Evolutionary conservation across 2,797 vertebrate genomes (phyloP), one percentile per base, ranked within the genome.

Genomic region (Siniperca undulata): DNA sequence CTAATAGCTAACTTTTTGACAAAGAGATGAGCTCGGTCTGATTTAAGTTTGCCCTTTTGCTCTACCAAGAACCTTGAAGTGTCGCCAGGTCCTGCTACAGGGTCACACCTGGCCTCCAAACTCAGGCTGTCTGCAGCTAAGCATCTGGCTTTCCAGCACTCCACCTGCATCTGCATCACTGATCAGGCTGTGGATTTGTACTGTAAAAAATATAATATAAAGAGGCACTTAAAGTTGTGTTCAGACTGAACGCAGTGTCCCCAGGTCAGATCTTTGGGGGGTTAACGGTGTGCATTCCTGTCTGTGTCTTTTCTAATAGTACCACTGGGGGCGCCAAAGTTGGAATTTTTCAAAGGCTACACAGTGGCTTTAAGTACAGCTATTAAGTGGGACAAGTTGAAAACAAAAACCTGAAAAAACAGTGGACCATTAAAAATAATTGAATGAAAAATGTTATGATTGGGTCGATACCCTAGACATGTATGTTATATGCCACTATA

Each of bases 41-140:
- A 46, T 85, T 76, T 42, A 24, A 42, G 9, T 76, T 27, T 67
- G 22, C 20, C 53, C 52, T 68, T 73, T 80, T 0, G 27, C 74
- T 72, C 74, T 30, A 48, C 38, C 17, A 52, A 52, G 46, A 67
- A 66, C 67, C n/a, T 44, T 3, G 12, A 52, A 8, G 61, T 48
- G 64, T 62, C 60, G 16, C 14, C 8, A 12, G 56, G 65, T 76
- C 36, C 61, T 70, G 67, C 27, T 12, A 9, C n/a, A 34, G 17
- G 75, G 38, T 84, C 83, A 78, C 85, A 86, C 87, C 80, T 89
- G 84, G 66, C 62, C 62, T 76, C 71, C 20, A 67, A 73, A 80
- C 40, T 46, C 42, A 13, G 27, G 78, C 22, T 14, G 34, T 22
- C 30, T 81, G 71, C 70, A 85, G 78, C 65, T 81, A 73, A 71